phyloP scores from a whole-genome alignment of 2,113 vertebrate genomes.

The Rousettus leschenaultii region DNA sequence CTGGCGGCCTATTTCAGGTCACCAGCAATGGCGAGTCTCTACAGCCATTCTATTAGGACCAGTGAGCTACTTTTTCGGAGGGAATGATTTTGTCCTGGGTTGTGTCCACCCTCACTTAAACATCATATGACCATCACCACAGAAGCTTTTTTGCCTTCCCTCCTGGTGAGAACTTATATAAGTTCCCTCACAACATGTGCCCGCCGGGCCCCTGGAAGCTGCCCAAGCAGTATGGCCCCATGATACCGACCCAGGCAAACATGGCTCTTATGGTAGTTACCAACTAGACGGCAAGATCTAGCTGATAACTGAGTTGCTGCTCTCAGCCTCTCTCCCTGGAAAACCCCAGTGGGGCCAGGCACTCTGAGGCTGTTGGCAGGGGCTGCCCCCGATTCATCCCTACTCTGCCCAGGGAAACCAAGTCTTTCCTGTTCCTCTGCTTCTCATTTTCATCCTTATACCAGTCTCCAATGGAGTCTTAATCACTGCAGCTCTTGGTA shows the following conservation, averaged over 20 bases:
- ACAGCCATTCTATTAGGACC: neutral
- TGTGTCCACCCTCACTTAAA: neutral
- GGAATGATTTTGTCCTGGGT: neutral
- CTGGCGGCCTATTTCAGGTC: neutral
- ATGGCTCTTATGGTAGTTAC: neutral
- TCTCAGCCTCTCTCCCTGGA: constrained; percentile 35
- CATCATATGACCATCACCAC: neutral
- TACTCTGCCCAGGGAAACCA: constrained; percentile 40
- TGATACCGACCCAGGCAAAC: neutral
- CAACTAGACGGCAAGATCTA: neutral
- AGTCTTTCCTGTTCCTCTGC: constrained; percentile 62
- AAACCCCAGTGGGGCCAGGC: neutral
- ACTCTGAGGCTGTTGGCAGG: neutral
- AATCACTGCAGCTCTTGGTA: neutral
- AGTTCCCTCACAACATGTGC: neutral
- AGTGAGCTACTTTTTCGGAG: neutral
- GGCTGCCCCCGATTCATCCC: constrained; percentile 45
- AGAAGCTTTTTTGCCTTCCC: neutral
- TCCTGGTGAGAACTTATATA: neutral
- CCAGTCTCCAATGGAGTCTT: neutral
- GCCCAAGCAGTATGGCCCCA: neutral
- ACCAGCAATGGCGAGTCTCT: neutral
- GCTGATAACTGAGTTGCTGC: neutral
- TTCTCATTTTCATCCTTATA: constrained; percentile 39
- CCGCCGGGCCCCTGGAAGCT: neutral